Conservation (phyloP, 2,113 vertebrate species). For the Noturus placidus region DNA sequence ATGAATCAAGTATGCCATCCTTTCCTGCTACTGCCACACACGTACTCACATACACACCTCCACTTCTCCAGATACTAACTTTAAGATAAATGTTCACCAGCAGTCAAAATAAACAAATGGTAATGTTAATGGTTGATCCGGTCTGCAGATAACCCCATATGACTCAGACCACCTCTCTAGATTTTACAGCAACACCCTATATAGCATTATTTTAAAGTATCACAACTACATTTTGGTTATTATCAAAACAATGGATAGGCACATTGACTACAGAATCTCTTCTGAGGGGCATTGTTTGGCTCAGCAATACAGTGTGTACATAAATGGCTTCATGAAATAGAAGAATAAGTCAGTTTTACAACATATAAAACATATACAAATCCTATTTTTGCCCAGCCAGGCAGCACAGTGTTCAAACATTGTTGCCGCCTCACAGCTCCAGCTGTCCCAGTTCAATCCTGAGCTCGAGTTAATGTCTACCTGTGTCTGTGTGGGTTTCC, state of each 20-base stretch:
- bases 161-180: not conserved
- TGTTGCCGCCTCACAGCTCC: not conserved
- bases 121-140: not conserved
- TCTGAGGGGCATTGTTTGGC: not conserved
- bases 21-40: not conserved
- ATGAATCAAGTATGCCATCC: constrained; percentile 65
- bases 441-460: not conserved
- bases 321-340: not conserved
- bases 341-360: not conserved
- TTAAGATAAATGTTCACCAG: constrained; percentile 11
- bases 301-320: not conserved
- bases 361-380: not conserved
- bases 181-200: not conserved
- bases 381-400: not conserved
- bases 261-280: not conserved
- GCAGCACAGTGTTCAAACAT: not conserved
- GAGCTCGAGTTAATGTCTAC: not conserved
- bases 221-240: not conserved
- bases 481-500: not conserved
- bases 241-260: not conserved
- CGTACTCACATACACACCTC: not conserved
- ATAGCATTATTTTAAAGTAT: not conserved
- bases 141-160: not conserved
- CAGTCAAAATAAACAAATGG: not conserved
- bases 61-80: not conserved